Conservation (phyloP, 2,797 vertebrate genomes). For the Euphonia xanthogaster region DNA sequence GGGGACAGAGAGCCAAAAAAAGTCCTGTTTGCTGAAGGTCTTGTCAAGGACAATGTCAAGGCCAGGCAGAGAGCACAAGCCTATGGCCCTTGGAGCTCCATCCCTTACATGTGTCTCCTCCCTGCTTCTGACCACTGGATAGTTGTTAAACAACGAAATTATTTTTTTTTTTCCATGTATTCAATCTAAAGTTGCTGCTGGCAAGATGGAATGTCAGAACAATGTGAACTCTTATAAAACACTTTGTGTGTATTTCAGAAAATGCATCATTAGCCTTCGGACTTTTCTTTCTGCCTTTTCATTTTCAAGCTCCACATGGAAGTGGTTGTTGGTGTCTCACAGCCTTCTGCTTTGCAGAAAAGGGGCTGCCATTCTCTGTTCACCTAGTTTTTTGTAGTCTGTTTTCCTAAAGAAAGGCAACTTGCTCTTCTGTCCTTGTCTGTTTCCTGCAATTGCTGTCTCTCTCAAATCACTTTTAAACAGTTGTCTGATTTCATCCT, state of each 20-base stretch:
- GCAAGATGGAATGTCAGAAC: neutral
- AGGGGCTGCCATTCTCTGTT: neutral
- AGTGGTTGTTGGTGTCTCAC: neutral
- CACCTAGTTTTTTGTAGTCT: neutral
- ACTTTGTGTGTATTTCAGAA: neutral
- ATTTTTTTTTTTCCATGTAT: neutral
- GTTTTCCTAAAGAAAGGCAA: neutral
- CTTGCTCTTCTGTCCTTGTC: neutral
- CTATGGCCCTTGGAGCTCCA: neutral
- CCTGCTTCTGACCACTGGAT: neutral
- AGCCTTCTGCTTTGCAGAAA: neutral
- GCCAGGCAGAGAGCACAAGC: neutral
- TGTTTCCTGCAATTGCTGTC: neutral
- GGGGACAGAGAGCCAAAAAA: neutral
- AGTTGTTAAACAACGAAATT: neutral
- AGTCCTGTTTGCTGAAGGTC: neutral
- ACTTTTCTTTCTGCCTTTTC: neutral
- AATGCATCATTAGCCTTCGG: neutral
- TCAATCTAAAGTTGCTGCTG: neutral
- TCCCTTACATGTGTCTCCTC: neutral
- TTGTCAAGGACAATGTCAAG: neutral
- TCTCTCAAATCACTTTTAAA: neutral
- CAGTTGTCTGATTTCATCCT: neutral
- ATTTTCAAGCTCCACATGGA: neutral
- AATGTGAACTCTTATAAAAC: neutral